Evolutionary conservation across 2,888 invertebrate species (phyloP).

Genomic region (Drosophila affinis): DNA sequence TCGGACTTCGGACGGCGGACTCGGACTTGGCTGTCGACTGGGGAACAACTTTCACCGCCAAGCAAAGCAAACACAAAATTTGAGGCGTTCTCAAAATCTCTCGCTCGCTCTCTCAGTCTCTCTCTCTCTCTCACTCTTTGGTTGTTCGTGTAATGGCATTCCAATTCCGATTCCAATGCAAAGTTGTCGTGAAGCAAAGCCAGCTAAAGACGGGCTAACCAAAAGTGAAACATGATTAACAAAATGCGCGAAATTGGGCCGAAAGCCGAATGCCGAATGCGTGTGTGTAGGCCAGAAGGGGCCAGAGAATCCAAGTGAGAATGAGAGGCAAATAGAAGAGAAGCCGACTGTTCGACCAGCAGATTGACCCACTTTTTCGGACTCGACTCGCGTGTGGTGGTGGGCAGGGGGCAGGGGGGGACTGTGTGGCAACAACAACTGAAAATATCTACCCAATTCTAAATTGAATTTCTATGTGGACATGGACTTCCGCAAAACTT

Average conservation of each 20-base stretch:
- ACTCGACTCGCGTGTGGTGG: slow-evolving; percentile 20
- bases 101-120: not conserved
- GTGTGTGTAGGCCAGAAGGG: slow-evolving; percentile 27
- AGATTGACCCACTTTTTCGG: slow-evolving; percentile 65
- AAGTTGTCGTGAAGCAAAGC: slow-evolving; percentile 58
- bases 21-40: slow-evolving; percentile 12
- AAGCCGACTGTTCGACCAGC: slow-evolving; percentile 25
- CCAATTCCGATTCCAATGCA: slow-evolving; percentile 54
- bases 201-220: slow-evolving; percentile 23
- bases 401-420: not conserved
- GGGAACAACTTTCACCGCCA: slow-evolving; percentile 60
- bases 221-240: slow-evolving; percentile 76
- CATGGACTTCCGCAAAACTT: slow-evolving; percentile 65
- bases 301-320: not conserved
- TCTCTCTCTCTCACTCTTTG: not conserved
- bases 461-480: slow-evolving; percentile 46
- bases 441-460: slow-evolving; percentile 43
- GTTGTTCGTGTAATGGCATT: slow-evolving; percentile 34
- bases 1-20: slow-evolving; percentile 5
- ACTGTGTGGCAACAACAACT: not conserved
- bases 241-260: slow-evolving; percentile 72
- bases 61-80: slow-evolving; percentile 29
- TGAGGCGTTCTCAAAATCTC: slow-evolving; percentile 60
- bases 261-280: slow-evolving; percentile 33
- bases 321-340: not conserved